Base-by-base conservation (phyloP, 53 echinoderm and acorn worm genomes). In the Henricia sp. region DNA sequence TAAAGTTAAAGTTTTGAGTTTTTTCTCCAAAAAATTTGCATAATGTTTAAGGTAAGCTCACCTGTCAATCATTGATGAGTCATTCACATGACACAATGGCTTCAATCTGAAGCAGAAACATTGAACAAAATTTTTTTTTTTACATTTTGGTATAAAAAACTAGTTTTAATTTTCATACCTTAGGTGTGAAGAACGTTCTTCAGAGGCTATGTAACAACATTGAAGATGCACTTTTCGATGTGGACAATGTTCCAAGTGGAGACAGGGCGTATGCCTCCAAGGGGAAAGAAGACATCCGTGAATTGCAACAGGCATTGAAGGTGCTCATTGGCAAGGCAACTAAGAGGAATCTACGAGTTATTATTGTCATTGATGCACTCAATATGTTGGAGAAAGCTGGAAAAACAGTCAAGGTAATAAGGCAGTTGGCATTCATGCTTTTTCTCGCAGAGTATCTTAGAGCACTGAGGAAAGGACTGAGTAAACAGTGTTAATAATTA, bases 361-460 rank as follows among this genome's bases (percentile, higher is more conserved):
- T 91, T 43, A 72, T 94, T 24, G 84, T 91, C 77, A 86, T 94
- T 30, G 94, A 94, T 57, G 91, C 86, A 1, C 89, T 94, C 27
- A 69, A 94, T 44, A 94, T 91, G 83, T 29, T 94, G 52, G 91
- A 91, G 17, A 55, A 74, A 9, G 86, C 69, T 48, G 89, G 86
- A 26, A 91, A 85, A 57, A 86, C 94, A 21, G 77, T 78, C 66
- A 91, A 91, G 91, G 94, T 91, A 74, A 19, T 8, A 58, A 30
- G 26, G 29, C 58, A 27, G 58, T 58, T 58, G 23, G 1, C 27
- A 56, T 25, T 56, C n/a, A n/a, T n/a, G n/a, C n/a, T n/a, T n/a
- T n/a, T n/a, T n/a, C n/a, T n/a, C n/a, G n/a, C n/a, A n/a, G n/a
- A n/a, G n/a, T n/a, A n/a, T n/a, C n/a, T n/a, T n/a, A n/a, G n/a